Evolutionary conservation across 2,888 invertebrate species (phyloP).

Genomic region (Perdita meconis): DNA sequence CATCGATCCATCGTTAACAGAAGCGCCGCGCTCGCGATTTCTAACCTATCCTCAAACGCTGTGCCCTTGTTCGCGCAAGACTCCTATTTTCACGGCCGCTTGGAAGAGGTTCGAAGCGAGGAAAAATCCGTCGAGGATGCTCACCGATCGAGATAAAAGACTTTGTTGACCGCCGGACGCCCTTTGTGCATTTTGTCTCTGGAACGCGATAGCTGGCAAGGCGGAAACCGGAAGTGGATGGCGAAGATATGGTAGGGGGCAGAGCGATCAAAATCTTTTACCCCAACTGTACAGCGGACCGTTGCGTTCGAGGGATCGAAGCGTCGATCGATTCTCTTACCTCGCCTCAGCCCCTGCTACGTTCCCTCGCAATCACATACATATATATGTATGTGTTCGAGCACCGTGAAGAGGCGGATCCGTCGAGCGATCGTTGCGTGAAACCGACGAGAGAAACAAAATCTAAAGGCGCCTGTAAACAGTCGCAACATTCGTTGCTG

Average conservation of each 20-base stretch:
- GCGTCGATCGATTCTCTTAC: background rate
- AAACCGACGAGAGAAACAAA: slow-evolving; percentile 62
- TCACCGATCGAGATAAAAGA: background rate
- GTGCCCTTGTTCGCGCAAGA: too few species aligned
- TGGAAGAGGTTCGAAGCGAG: background rate
- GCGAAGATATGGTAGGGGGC: background rate
- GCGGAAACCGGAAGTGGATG: background rate
- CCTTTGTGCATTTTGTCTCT: background rate
- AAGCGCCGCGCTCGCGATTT: background rate
- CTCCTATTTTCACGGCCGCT: too few species aligned
- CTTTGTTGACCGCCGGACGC: background rate
- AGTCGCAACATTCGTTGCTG: too few species aligned
- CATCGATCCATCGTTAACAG: background rate
- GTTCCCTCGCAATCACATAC: too few species aligned
- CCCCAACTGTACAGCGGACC: background rate
- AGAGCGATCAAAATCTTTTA: background rate
- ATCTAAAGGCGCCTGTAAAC: too few species aligned
- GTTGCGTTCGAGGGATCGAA: background rate
- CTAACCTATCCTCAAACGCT: background rate
- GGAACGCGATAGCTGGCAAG: background rate
- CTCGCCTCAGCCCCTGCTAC: too few species aligned
- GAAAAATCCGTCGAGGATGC: background rate
- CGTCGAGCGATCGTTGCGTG: slow-evolving; percentile 49
- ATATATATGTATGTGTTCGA: too few species aligned
- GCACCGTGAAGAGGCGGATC: slow-evolving; percentile 19